Percentiles rank a stretch among this genome's conserved stretches.
These are phyloP conservation scores for Xestia sexstrigata DNA, from an alignment of 2,888 invertebrate species.

Conservation along the genomic window DNA sequence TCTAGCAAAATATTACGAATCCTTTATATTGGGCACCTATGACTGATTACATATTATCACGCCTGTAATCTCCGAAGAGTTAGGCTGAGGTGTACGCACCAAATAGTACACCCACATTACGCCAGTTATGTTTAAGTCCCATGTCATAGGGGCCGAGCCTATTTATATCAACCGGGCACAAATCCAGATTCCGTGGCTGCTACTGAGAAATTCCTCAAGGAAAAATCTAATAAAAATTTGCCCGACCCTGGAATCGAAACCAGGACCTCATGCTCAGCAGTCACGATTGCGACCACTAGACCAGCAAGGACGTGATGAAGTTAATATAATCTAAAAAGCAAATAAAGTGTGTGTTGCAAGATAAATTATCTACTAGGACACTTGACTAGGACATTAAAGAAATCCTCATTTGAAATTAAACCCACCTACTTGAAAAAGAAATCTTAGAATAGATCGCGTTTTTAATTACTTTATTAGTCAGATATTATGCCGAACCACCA, in stretches of 20 bases:
- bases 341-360: neutral
- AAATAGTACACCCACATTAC: too few relatives aligned
- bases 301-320: neutral
- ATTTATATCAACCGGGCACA: too few relatives aligned
- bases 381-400: neutral
- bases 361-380: neutral
- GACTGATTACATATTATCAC: neutral
- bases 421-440: neutral
- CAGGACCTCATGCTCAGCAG: too few relatives aligned
- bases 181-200: too few relatives aligned
- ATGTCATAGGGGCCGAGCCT: too few relatives aligned
- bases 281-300: too few relatives aligned
- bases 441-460: too few relatives aligned
- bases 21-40: neutral
- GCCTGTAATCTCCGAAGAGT: neutral
- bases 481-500: slow-evolving; percentile 3
- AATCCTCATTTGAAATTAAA: neutral
- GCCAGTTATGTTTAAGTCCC: too few relatives aligned
- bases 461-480: slow-evolving; percentile 2
- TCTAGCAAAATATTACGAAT: slow-evolving; percentile 7
- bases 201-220: too few relatives aligned
- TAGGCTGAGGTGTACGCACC: too few relatives aligned
- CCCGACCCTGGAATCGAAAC: too few relatives aligned
- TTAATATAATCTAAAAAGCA: neutral
- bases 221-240: too few relatives aligned